Evolutionary conservation across 2,888 invertebrate genomes (phyloP).

Genomic region (Hirtodrosophila trivittata): DNA sequence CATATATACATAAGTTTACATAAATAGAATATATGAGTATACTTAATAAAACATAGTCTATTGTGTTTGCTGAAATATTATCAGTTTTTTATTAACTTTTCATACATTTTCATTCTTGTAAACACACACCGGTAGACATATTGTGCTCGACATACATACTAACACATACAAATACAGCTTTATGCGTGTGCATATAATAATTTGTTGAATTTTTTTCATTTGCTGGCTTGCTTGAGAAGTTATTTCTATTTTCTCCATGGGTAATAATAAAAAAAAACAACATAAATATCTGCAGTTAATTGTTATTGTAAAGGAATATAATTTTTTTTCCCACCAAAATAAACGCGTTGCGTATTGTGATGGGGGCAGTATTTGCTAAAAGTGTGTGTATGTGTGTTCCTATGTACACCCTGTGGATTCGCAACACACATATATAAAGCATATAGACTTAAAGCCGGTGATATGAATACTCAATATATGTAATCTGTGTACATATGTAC

Average conservation of each 20-base stretch:
- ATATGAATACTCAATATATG: conserved; percentile 1
- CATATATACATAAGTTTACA: conserved; percentile 44
- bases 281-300: too few relatives aligned
- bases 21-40: conserved; percentile 42
- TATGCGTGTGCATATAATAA: conserved; percentile 1
- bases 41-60: conserved; percentile 5
- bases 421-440: conserved; percentile 7
- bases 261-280: too few relatives aligned
- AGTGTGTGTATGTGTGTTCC: conserved; percentile 3
- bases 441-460: conserved; percentile 13
- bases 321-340: conserved; percentile 59
- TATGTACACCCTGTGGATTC: conserved; percentile 12
- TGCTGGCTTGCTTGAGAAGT: conserved; percentile 7
- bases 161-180: conserved; percentile 8
- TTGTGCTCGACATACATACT: conserved; percentile 17
- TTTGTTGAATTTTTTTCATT: conserved; percentile 8
- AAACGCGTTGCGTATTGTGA: conserved; percentile 22
- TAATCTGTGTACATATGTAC: conserved; percentile 8
- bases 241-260: neutral
- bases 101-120: conserved; percentile 4
- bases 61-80: neutral
- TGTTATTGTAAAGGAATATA: too few relatives aligned
- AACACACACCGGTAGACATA: conserved; percentile 33
- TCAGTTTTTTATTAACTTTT: neutral
- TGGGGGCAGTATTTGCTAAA: conserved; percentile 21